Percentiles rank a stretch among this genome's conserved stretches.
phyloP scores from a whole-genome alignment of 2,888 invertebrate genomes.

The Drosophila nigricruria region DNA sequence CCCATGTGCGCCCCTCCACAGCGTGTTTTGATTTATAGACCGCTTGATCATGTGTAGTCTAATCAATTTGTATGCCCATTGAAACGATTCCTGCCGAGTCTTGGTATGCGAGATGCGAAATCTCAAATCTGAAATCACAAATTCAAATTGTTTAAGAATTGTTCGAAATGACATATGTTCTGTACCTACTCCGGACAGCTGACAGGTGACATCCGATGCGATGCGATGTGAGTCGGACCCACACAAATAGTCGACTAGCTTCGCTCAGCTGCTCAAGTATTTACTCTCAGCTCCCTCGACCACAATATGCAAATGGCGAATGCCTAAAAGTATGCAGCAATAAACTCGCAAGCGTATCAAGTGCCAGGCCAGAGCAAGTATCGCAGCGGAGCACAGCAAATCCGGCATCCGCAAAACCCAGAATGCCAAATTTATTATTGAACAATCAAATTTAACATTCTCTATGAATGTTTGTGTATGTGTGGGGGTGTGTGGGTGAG shows the following conservation, averaged over 20 bases:
- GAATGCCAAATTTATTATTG: constrained; percentile 9
- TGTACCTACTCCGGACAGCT: constrained; percentile 21
- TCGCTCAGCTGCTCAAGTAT: constrained; percentile 2
- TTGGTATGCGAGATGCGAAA: background rate
- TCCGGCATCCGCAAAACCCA: background rate
- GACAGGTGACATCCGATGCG: constrained; percentile 27
- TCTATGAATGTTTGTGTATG: background rate
- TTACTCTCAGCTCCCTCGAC: background rate
- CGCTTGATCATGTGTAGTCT: constrained; percentile 27
- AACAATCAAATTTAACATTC: constrained; percentile 8
- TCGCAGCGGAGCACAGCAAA: background rate
- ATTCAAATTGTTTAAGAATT: constrained; percentile 39
- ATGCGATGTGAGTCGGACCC: background rate
- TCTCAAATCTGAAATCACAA: constrained; percentile 20
- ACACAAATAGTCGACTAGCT: background rate
- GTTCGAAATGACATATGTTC: constrained; percentile 19
- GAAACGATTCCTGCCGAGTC: background rate
- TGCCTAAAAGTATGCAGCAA: constrained; percentile 4
- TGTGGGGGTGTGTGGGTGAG: background rate
- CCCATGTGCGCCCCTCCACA: constrained; percentile 20
- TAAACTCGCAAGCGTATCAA: constrained; percentile 2
- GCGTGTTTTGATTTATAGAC: constrained; percentile 62
- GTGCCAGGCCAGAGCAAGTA: background rate
- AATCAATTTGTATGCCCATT: constrained; percentile 52
- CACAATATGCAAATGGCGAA: constrained; percentile 12